Evolutionary conservation across 2,888 invertebrate genomes (phyloP).

Genomic region (Morpho deidamia): DNA sequence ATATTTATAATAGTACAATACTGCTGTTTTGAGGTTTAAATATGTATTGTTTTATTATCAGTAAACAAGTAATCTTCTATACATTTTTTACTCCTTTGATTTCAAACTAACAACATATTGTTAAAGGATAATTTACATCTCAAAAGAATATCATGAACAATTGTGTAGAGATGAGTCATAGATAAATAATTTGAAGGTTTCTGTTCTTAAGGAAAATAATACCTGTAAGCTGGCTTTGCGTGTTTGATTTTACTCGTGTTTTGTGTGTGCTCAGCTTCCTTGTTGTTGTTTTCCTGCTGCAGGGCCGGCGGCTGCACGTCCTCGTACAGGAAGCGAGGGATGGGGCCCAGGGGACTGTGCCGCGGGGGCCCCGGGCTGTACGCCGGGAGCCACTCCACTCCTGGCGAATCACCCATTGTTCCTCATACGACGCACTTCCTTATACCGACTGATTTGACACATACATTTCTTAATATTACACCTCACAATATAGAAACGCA

Average conservation of each 20-base stretch:
- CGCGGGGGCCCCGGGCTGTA: conserved; percentile 73
- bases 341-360: conserved; percentile 70
- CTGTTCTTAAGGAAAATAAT: conserved; percentile 40
- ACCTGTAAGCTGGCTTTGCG: conserved; percentile 80
- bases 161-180: conserved; percentile 21
- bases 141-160: not conserved
- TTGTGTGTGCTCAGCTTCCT: conserved; percentile 63
- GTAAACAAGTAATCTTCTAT: too few relatives aligned
- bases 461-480: conserved; percentile 28
- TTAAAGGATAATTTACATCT: not conserved
- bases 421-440: conserved; percentile 41
- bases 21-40: not conserved
- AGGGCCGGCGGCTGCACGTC: conserved; percentile 64
- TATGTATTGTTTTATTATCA: not conserved
- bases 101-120: not conserved
- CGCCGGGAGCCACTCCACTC: conserved; percentile 76
- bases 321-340: conserved; percentile 69
- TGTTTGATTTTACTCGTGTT: conserved; percentile 71
- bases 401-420: conserved; percentile 74
- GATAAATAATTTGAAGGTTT: conserved; percentile 29
- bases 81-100: too few relatives aligned
- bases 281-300: conserved; percentile 69
- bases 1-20: too few relatives aligned
- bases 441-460: conserved; percentile 35
- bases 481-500: conserved; percentile 34